Evolutionary conservation across 2,888 invertebrate species (phyloP).

Genomic region (Prosapia bicincta): DNA sequence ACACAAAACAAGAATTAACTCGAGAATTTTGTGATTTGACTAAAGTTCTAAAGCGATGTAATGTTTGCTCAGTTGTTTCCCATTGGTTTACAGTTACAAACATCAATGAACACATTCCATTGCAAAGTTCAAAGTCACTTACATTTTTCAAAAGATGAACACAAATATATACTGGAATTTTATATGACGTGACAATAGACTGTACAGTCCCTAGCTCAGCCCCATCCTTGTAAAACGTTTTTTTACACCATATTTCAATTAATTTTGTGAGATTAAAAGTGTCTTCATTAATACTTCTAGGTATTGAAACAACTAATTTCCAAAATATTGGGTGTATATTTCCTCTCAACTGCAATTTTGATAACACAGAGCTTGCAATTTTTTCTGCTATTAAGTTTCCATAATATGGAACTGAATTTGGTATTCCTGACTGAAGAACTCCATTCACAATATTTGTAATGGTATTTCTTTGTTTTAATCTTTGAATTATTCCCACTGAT

Average conservation of each 20-base stretch:
- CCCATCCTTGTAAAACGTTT: constrained; percentile 15
- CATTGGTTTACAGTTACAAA: constrained; percentile 18
- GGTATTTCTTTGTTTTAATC: constrained; percentile 30
- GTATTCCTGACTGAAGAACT: constrained; percentile 22
- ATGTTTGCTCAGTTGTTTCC: constrained; percentile 9
- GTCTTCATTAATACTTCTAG: constrained; percentile 15
- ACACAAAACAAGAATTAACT: constrained; percentile 6
- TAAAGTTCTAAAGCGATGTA: constrained; percentile 11
- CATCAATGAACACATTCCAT: constrained; percentile 16
- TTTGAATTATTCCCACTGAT: constrained; percentile 20
- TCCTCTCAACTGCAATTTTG: constrained; percentile 10
- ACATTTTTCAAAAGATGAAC: constrained; percentile 14
- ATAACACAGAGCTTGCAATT: constrained; percentile 20
- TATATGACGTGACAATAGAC: constrained; percentile 7
- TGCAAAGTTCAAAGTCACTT: background rate
- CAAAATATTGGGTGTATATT: constrained; percentile 33
- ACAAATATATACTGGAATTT: constrained; percentile 19
- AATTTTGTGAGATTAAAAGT: constrained; percentile 15
- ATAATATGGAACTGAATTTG: constrained; percentile 24
- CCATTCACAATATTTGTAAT: constrained; percentile 24
- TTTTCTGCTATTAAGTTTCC: constrained; percentile 30
- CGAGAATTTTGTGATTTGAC: background rate
- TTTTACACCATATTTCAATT: constrained; percentile 14
- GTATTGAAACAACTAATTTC: constrained; percentile 35
- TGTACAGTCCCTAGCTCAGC: constrained; percentile 21